phyloP scores from a whole-genome alignment of 2,888 invertebrate species.

The Melangyna quadrimaculata region DNA sequence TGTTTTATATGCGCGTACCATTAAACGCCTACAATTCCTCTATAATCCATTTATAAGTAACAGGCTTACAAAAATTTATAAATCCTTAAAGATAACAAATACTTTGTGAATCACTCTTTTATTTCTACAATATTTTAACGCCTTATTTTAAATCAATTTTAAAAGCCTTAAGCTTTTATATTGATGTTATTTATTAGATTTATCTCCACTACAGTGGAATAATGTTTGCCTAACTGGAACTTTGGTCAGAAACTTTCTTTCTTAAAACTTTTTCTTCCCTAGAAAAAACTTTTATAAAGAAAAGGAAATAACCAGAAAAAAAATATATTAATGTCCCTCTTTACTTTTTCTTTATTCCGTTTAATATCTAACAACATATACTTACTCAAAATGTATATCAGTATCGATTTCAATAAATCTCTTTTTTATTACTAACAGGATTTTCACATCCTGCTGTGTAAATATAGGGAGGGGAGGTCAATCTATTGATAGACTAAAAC shows the following conservation, averaged over 20 bases:
- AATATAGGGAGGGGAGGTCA: too few relatives aligned
- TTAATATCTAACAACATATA: neutral
- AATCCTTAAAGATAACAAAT: neutral
- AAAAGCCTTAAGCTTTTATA: neutral
- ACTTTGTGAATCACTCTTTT: neutral
- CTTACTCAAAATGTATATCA: neutral
- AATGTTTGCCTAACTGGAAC: neutral
- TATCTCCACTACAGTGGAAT: neutral
- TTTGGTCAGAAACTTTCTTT: neutral
- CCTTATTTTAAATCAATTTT: too few relatives aligned
- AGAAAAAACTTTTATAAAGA: neutral
- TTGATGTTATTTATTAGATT: neutral
- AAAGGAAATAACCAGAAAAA: neutral
- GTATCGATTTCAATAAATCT: constrained; percentile 24
- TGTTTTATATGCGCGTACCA: too few relatives aligned
- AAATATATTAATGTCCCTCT: neutral
- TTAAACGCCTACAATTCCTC: too few relatives aligned
- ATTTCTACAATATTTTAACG: neutral
- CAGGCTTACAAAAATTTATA: too few relatives aligned
- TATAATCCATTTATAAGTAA: neutral
- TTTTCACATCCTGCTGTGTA: neutral
- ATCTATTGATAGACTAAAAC: neutral
- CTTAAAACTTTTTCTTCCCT: neutral
- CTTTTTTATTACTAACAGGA: constrained; percentile 3
- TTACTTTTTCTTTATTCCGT: neutral